Evolutionary conservation across 64 coral and sea anemone species (phyloP), one percentile per base, ranked within the genome.

Genomic region (Dendrophyllia cribrosa): DNA sequence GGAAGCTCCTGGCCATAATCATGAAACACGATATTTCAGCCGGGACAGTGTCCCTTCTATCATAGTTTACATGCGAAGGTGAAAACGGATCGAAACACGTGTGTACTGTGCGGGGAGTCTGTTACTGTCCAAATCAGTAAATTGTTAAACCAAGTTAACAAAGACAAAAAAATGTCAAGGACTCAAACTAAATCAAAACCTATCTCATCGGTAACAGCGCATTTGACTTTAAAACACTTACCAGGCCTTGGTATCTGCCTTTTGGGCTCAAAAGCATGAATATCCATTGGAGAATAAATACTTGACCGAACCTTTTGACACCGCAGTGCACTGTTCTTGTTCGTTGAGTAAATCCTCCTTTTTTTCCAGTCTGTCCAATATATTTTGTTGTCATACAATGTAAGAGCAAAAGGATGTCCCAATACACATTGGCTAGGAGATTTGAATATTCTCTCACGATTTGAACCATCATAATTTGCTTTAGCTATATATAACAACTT

Each of bases 331-430:
- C 11, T 97, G 58, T 90, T 87, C 19, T 97, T 97, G 20, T 94
- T 91, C 44, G 72, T 72, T 0, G 88, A 79, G 53, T 91, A 75
- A 74, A 97, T 94, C 1, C 78, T 77, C 9, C 48, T 80, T 16
- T 82, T 66, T 12, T 58, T 93, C 95, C 95, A 97, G 60, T 94
- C 91, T 2, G 91, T 94, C 88, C 87, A 93, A 81, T 97, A 97
- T 6, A 94, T 59, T 65, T 89, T 90, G 34, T 94, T 88, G 0
- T 60, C 83, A 67, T 72, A 97, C 15, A 94, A 55, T 20, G 77
- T 75, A 14, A 97, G 9, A 3, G 64, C 95, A 81, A 88, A 97
- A 2, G 95, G 95, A 79, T 97, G 95, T 48, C 72, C 79, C 44
- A 94, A 56, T 11, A n/a, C 9, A 83, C 79, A 83, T 0, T 83